Evolutionary conservation across 2,888 invertebrate genomes (phyloP).

Genomic region (Keiferia lycopersicella): DNA sequence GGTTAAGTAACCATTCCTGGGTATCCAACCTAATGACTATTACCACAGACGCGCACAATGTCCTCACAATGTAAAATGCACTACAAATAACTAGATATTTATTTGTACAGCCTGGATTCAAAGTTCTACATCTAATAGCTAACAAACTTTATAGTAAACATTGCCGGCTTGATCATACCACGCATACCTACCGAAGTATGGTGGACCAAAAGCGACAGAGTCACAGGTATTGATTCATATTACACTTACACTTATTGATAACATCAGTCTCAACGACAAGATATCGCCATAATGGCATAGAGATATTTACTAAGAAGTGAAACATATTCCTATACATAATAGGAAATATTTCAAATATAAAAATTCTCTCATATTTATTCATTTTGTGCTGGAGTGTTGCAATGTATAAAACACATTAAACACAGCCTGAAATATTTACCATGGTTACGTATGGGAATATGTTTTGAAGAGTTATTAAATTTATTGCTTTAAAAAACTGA

Average conservation of each 20-base stretch:
- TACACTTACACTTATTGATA: slow-evolving; percentile 63
- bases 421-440: slow-evolving; percentile 42
- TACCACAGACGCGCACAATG: slow-evolving; percentile 69
- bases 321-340: slow-evolving; percentile 59
- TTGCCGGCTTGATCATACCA: slow-evolving; percentile 55
- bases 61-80: slow-evolving; percentile 75
- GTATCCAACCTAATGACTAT: slow-evolving; percentile 66
- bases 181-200: slow-evolving; percentile 47
- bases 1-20: slow-evolving; percentile 58
- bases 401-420: slow-evolving; percentile 35
- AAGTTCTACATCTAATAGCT: slow-evolving; percentile 76
- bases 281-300: slow-evolving; percentile 59
- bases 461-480: slow-evolving; percentile 44
- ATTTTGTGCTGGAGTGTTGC: slow-evolving; percentile 53
- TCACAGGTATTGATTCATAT: slow-evolving; percentile 24
- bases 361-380: slow-evolving; percentile 57
- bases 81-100: slow-evolving; percentile 75
- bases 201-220: slow-evolving; percentile 42
- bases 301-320: slow-evolving; percentile 55
- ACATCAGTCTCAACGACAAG: slow-evolving; percentile 72
- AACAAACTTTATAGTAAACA: slow-evolving; percentile 69
- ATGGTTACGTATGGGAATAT: slow-evolving; percentile 49
- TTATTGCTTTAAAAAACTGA: slow-evolving; percentile 69
- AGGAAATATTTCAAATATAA: slow-evolving; percentile 52
- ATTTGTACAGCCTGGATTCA: slow-evolving; percentile 78